phyloP scores from a whole-genome alignment of 1,140 invertebrate genomes.

The Caerostris darwini region DNA sequence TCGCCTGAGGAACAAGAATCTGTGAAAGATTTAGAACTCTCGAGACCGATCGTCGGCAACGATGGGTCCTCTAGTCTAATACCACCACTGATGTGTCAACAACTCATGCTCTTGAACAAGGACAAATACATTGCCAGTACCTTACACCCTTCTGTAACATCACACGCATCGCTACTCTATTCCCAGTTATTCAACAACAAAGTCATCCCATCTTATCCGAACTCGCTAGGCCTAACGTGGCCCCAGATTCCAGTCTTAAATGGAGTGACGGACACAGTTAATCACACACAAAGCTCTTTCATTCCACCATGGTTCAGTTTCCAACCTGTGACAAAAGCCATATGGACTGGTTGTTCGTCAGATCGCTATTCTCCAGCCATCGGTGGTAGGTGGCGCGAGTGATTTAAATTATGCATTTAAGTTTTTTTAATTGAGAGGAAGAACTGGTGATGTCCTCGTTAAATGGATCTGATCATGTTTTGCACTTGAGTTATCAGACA shows the following conservation, averaged over 20 bases:
- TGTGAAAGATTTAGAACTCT: not conserved
- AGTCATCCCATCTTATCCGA: conserved; percentile 66
- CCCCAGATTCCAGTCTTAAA: conserved; percentile 58
- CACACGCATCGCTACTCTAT: conserved; percentile 55
- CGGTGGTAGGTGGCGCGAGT: conserved; percentile 53
- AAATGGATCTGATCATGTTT: not conserved
- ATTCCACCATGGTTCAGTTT: conserved; percentile 57
- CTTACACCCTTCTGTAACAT: not conserved
- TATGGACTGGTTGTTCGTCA: conserved; percentile 48
- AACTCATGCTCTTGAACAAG: conserved; percentile 65
- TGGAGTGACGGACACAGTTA: conserved; percentile 27
- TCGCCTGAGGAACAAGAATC: conserved; percentile 27
- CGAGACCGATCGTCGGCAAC: not conserved
- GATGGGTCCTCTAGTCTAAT: conserved; percentile 33
- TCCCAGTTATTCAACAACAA: conserved; percentile 58
- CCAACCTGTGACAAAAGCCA: conserved; percentile 41
- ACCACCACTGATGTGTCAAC: conserved; percentile 59
- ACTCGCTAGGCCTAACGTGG: conserved; percentile 50
- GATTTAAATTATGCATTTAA: conserved; percentile 39
- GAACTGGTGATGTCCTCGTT: not conserved
- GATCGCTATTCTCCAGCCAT: conserved; percentile 34
- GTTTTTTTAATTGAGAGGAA: not conserved
- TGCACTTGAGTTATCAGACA: not conserved
- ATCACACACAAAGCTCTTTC: conserved; percentile 25
- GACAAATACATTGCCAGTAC: conserved; percentile 60